These are phyloP conservation scores for Lepidurus arcticus DNA, from an alignment of 1,140 invertebrate species.

Conservation along the genomic window DNA sequence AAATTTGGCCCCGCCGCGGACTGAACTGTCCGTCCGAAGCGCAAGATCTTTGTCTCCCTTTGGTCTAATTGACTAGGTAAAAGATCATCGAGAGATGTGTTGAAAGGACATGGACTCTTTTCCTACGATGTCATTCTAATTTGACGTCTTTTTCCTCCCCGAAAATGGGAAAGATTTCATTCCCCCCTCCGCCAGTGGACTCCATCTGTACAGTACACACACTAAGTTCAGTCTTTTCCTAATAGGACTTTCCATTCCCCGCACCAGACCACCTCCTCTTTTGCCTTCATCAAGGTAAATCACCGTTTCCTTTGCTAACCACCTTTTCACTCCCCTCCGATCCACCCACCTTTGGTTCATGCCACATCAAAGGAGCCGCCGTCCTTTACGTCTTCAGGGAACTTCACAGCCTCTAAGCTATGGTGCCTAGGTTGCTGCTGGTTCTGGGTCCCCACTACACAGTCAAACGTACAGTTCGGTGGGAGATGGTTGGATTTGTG, in stretches of 20 bases:
- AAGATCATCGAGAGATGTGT: neutral
- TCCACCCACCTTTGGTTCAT: slow-evolving; percentile 21
- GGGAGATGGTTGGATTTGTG: slow-evolving; percentile 17
- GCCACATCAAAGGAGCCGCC: slow-evolving; percentile 20
- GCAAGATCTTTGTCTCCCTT: neutral
- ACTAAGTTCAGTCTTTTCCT: slow-evolving; percentile 13
- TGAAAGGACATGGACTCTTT: neutral
- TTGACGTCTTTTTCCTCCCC: slow-evolving; percentile 17
- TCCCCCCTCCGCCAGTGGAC: neutral
- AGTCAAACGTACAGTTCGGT: slow-evolving; percentile 15
- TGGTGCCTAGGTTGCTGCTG: slow-evolving; percentile 14
- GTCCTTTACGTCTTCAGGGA: slow-evolving; percentile 21
- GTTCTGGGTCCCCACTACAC: neutral
- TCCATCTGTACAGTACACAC: neutral
- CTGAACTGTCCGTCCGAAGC: neutral
- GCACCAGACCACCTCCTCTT: slow-evolving; percentile 17
- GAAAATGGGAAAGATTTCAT: neutral
- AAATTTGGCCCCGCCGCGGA: neutral
- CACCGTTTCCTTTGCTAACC: slow-evolving; percentile 21
- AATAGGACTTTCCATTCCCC: slow-evolving; percentile 21
- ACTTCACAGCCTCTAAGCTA: slow-evolving; percentile 21
- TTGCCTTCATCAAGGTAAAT: slow-evolving; percentile 19
- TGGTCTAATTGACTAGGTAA: neutral
- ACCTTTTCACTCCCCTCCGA: slow-evolving; percentile 6
- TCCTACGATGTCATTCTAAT: slow-evolving; percentile 15